Conservation (phyloP, 2,113 vertebrate genomes). For the Amphilophus citrinellus region DNA sequence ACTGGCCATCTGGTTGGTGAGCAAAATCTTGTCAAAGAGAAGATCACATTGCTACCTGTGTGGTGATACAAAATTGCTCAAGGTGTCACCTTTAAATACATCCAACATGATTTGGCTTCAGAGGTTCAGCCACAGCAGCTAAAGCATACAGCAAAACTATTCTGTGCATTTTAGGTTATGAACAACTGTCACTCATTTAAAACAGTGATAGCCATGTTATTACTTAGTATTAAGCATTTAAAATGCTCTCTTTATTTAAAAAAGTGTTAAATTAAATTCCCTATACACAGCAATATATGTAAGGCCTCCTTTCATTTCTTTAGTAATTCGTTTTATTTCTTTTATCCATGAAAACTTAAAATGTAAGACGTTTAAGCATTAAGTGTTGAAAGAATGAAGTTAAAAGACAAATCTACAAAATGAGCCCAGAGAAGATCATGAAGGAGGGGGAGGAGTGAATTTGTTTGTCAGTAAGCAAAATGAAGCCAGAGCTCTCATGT, state of each 20-base stretch:
- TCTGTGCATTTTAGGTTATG: too few relatives aligned
- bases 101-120: neutral
- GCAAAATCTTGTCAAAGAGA: neutral
- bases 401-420: neutral
- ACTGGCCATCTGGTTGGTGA: neutral
- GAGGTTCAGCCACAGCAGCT: neutral
- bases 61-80: neutral
- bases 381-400: neutral
- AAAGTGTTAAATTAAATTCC: neutral
- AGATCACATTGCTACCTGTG: neutral
- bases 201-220: neutral
- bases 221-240: too few relatives aligned
- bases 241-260: neutral
- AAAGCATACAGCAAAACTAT: too few relatives aligned
- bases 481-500: conserved; percentile 19
- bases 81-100: neutral
- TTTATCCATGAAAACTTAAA: neutral
- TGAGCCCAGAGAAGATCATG: neutral
- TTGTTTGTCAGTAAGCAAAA: conserved; percentile 28
- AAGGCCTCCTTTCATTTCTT: neutral
- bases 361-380: neutral
- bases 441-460: conserved; percentile 9
- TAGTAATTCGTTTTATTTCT: neutral
- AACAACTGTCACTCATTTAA: neutral
- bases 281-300: neutral